Conservation (phyloP, 2,113 vertebrate species). For the Herpetotheres cachinnans region DNA sequence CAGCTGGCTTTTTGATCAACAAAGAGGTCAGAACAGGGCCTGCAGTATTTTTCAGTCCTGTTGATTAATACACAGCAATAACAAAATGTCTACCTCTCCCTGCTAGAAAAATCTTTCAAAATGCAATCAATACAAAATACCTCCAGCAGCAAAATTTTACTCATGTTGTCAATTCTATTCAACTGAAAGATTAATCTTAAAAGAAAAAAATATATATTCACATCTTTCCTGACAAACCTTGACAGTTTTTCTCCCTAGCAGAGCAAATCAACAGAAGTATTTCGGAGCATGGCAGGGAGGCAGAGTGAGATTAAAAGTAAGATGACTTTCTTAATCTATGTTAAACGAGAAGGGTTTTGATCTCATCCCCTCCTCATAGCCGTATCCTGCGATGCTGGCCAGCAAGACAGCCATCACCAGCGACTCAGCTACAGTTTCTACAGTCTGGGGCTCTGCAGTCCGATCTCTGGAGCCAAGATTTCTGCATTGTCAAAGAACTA, state of each 20-base stretch:
- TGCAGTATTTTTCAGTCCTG: background rate
- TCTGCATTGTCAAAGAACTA: background rate
- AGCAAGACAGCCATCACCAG: background rate
- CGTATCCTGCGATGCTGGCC: background rate
- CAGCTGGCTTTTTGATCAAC: background rate
- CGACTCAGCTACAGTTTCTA: background rate
- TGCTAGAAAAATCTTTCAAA: slow-evolving; percentile 42
- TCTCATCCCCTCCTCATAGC: background rate
- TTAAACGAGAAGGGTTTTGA: background rate
- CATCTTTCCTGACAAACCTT: background rate
- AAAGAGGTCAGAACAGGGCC: background rate
- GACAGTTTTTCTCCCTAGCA: background rate
- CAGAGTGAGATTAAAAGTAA: background rate
- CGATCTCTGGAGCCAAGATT: background rate
- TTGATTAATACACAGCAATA: slow-evolving; percentile 32
- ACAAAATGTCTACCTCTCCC: background rate
- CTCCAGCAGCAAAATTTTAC: background rate
- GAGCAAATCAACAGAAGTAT: background rate
- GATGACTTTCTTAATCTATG: background rate
- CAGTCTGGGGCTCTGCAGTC: background rate
- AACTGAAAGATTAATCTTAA: slow-evolving; percentile 23
- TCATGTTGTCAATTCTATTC: background rate
- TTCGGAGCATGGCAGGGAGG: background rate
- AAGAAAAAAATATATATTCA: background rate
- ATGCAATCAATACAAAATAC: slow-evolving; percentile 31